Base-by-base conservation (phyloP, 2,797 vertebrate genomes). In the Moxostoma hubbsi region DNA sequence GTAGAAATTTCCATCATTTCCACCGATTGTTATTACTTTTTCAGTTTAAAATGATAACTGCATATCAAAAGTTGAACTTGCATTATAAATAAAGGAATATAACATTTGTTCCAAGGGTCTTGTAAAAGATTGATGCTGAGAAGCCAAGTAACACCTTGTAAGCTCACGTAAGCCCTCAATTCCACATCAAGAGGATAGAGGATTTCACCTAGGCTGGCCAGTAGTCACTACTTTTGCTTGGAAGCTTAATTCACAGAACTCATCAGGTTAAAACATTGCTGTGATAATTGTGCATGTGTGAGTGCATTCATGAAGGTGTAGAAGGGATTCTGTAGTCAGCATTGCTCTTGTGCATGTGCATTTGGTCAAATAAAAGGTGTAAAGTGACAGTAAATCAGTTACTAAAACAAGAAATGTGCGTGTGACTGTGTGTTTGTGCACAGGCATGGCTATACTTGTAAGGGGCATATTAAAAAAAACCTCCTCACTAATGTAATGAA, bases 201-300 rank as follows among this genome's bases (percentile, higher is more conserved):
- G 77, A 73, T 73, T 79, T 72, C 45, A 66, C 13, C 51, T 55
- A 51, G 75, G 18, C 55, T 77, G 50, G 16, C 61, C 51, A 57
- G 58, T 79, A 65, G 61, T 79, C 69, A 18, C 1, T 53, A 79
- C 77, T 79, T 79, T 79, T 73, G 6, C 54, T 73, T 59, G 77
- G 77, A 72, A 36, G 77, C 69, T 79, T 79, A 79, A 7, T 57
- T 55, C 7, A 55, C 6, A 6, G 10, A 68, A 69, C 64, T 81
- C 64, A 75, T 81, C 69, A 70, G 49, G 15, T 69, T 81, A 75
- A 81, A 74, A 81, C 59, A 81, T 16, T 51, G 69, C 5, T 71
- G 50, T 64, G 68, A 12, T 53, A 72, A 55, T 49, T 72, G 68
- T 50, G 7, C 36, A 71, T 16, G 18, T 58, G 6, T 36, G 36